Evolutionary conservation across 2,888 invertebrate genomes (phyloP), one percentile per base, ranked within the genome.

Genomic region (Operophtera brumata): DNA sequence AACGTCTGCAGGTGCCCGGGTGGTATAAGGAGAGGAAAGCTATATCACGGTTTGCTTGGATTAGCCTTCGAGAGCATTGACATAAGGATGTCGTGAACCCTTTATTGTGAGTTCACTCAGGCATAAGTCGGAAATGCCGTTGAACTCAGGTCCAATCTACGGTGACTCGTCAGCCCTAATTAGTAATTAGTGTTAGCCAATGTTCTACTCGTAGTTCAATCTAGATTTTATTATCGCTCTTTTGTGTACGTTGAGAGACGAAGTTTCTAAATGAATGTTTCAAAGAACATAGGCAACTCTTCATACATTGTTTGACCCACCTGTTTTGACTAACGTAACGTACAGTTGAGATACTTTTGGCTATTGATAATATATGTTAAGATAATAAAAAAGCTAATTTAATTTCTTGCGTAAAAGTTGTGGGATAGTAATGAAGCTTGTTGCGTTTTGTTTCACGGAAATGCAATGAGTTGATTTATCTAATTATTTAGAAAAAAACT

Each of bases 1-100:
- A 70, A 73, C 73, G 71, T 73, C 59, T 71, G 73, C 80, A 78
- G 79, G 77, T 84, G 79, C 70, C 70, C 70, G 69, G 65, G 73
- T 78, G 63, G 64, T 67, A 68, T 61, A 62, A 69, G 64, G 65
- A 68, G 66, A 61, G 65, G 67, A 69, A 69, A 64, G 65, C 54
- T 60, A 57, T 50, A 62, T 60, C 41, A 48, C 43, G 41, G 47
- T 57, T 47, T 34, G 52, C 26, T 50, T 48, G 39, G 36, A 54
- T 52, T 30, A 58, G 46, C 32, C 47, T 43, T 34, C 25, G 47
- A 42, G 32, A 44, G 39, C 4, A 20, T 50, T 45, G 43, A 45
- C 39, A 45, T 48, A 13, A 44, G 47, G 28, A 44, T 50, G 44
- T 39, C 50, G 11, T 40, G 47, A 44, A 44, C 56, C 51, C 28